A percentile compares a stretch with the other conserved stretches of the same genome.
These are phyloP conservation scores for Pipistrellus pipistrellus DNA, from an alignment of 2,797 vertebrate genomes.

Conservation along the genomic window DNA sequence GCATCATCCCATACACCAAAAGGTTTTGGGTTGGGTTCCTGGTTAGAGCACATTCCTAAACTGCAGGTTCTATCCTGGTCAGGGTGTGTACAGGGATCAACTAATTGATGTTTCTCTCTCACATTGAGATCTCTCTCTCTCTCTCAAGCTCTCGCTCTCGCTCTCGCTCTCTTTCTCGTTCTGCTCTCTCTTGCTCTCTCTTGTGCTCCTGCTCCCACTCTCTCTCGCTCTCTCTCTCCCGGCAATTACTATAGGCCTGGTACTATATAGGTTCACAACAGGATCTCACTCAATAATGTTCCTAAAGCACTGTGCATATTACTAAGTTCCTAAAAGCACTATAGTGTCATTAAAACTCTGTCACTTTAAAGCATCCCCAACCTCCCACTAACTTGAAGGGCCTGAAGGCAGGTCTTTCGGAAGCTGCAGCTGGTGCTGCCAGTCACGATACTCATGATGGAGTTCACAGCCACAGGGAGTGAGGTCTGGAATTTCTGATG, in stretches of 20 bases:
- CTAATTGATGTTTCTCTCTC: not conserved
- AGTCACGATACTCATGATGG: conserved; percentile 81
- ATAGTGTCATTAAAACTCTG: not conserved
- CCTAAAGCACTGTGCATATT: not conserved
- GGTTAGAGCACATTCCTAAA: not conserved
- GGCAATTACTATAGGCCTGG: not conserved
- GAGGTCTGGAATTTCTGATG: conserved; percentile 77
- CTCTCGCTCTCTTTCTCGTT: not conserved
- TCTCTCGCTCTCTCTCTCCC: too few species aligned
- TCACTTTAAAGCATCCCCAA: not conserved
- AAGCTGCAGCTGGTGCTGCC: conserved; percentile 83
- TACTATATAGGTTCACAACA: not conserved
- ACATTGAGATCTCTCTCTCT: not conserved
- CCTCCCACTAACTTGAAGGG: conserved; percentile 78
- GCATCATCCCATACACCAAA: not conserved
- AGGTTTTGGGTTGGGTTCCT: not conserved
- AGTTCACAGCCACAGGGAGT: conserved; percentile 78
- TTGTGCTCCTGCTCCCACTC: too few species aligned
- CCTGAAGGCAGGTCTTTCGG: conserved; percentile 79
- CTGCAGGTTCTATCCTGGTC: not conserved
- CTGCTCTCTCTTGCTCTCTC: too few species aligned
- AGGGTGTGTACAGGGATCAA: not conserved
- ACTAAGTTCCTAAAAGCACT: not conserved
- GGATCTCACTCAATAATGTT: not conserved
- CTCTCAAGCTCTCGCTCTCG: too few species aligned